These are phyloP conservation scores for Chymomyza caudatula DNA, from an alignment of 2,888 invertebrate genomes.

Conservation along the genomic window DNA sequence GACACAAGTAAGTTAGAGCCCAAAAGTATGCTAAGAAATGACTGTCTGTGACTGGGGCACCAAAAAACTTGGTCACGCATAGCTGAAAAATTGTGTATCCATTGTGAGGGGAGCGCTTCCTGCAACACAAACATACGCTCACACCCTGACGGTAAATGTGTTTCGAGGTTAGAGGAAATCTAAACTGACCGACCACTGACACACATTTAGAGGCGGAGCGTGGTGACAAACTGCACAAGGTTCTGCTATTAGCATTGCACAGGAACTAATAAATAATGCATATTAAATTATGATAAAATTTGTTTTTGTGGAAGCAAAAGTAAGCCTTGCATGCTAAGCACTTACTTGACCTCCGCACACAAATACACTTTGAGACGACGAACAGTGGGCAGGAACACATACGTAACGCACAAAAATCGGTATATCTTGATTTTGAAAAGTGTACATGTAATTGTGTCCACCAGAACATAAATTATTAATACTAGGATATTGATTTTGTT, in stretches of 20 bases:
- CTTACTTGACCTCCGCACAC: slow-evolving; percentile 45
- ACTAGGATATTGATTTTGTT: too few species aligned
- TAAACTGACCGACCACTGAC: slow-evolving; percentile 32
- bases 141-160: slow-evolving; percentile 1
- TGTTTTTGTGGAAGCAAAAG: slow-evolving; percentile 24
- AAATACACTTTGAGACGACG: not conserved
- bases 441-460: too few species aligned
- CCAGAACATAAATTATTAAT: too few species aligned
- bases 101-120: slow-evolving; percentile 12
- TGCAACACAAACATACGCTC: slow-evolving; percentile 18
- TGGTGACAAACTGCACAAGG: slow-evolving; percentile 9
- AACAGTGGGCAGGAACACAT: not conserved
- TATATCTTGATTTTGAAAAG: not conserved
- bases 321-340: slow-evolving; percentile 29
- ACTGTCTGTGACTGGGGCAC: not conserved
- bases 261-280: slow-evolving; percentile 1
- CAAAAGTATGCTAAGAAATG: not conserved
- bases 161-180: slow-evolving; percentile 9
- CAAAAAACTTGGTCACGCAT: slow-evolving; percentile 24
- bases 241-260: not conserved
- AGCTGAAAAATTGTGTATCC: slow-evolving; percentile 64
- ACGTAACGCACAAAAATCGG: too few species aligned
- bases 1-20: slow-evolving; percentile 19
- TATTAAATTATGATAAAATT: slow-evolving; percentile 32
- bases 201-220: slow-evolving; percentile 9